A percentile compares a stretch with the other conserved stretches of the same genome.
Conservation (phyloP, 2,797 vertebrate species). For the Phalloptychus januarius region DNA sequence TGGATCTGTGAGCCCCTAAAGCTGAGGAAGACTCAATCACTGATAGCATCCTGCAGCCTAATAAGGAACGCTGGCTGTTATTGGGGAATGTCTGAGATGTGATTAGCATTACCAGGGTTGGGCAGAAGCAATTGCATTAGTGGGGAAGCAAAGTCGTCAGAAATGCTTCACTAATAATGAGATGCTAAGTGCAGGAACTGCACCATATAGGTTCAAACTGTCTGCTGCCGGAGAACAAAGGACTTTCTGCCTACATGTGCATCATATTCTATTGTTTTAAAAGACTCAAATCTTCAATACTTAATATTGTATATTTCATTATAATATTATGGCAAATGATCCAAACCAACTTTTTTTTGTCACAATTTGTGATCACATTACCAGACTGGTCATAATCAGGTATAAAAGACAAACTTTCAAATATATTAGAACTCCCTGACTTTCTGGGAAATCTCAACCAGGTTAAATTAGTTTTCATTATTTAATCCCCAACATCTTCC, state of each 20-base stretch:
- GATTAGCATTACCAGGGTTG: slow-evolving; percentile 55
- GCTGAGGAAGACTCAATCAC: background rate
- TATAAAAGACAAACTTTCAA: background rate
- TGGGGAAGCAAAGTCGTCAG: slow-evolving; percentile 46
- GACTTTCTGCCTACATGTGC: background rate
- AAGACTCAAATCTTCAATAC: background rate
- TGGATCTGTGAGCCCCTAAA: slow-evolving; percentile 19
- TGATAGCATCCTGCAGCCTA: slow-evolving; percentile 37
- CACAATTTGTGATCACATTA: background rate
- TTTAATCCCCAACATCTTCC: background rate
- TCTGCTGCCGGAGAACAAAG: background rate
- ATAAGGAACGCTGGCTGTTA: slow-evolving; percentile 39
- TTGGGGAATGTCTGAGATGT: slow-evolving; percentile 48
- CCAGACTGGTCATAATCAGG: background rate
- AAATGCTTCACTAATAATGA: slow-evolving; percentile 48
- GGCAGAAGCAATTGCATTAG: slow-evolving; percentile 55
- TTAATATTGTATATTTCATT: background rate
- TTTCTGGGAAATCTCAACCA: background rate
- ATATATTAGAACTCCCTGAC: background rate
- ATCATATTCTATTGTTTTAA: background rate
- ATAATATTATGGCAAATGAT: background rate
- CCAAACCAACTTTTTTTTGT: background rate
- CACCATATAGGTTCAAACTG: slow-evolving; percentile 1
- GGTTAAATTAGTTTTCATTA: background rate
- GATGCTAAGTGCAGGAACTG: slow-evolving; percentile 52